Conservation (phyloP, 1,140 invertebrate genomes). For the Epicauta chinensis region DNA sequence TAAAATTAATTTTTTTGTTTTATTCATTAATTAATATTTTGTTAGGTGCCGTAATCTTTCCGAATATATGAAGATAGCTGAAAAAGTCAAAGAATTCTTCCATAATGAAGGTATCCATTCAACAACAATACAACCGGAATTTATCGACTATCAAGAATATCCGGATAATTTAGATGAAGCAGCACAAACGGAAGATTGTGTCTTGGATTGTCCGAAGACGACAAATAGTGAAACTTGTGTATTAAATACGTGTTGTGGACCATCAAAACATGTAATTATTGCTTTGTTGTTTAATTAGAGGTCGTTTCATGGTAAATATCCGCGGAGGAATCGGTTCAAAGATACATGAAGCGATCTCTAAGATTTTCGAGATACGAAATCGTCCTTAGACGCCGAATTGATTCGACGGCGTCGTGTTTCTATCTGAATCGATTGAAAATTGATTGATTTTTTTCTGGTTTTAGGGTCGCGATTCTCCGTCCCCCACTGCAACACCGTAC, state of each 20-base stretch:
- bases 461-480: slow-evolving; percentile 67
- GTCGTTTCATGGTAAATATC: not conserved
- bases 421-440: not conserved
- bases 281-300: not conserved
- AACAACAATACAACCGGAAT: slow-evolving; percentile 92
- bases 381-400: no score
- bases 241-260: slow-evolving; percentile 76
- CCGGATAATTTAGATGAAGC: slow-evolving; percentile 30
- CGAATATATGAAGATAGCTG: slow-evolving; percentile 88
- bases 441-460: slow-evolving; percentile 15
- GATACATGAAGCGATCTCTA: no score
- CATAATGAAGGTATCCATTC: slow-evolving; percentile 89
- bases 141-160: slow-evolving; percentile 59
- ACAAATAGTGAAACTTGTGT: slow-evolving; percentile 65
- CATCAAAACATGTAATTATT: slow-evolving; percentile 55
- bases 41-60: slow-evolving; percentile 75
- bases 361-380: no score
- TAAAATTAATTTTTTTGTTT: no score
- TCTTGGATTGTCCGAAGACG: slow-evolving; percentile 78
- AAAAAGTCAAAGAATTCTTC: slow-evolving; percentile 93
- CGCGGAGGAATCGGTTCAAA: no score
- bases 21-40: no score
- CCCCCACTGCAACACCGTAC: slow-evolving; percentile 70
- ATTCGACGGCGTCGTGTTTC: no score
- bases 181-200: slow-evolving; percentile 50